Conservation (phyloP, 2,797 vertebrate genomes). For the Eupleurogrammus muticus region DNA sequence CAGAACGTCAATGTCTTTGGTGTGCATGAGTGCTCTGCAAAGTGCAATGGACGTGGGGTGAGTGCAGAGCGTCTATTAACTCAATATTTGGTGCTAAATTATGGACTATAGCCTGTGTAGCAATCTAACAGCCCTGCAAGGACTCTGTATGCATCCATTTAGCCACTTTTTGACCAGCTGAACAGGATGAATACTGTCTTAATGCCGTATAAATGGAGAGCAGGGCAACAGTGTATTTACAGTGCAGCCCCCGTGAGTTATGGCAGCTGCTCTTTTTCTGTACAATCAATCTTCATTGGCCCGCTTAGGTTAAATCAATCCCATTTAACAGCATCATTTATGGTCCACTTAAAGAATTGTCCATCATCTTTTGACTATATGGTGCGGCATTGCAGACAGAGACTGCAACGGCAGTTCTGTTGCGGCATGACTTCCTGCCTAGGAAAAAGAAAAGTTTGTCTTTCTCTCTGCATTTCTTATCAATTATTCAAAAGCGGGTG, state of each 20-base stretch:
- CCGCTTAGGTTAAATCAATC: constrained; percentile 59
- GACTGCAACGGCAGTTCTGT: neutral
- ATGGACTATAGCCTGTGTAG: constrained; percentile 40
- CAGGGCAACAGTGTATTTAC: constrained; percentile 38
- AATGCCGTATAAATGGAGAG: constrained; percentile 27
- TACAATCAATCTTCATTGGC: constrained; percentile 59
- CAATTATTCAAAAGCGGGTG: constrained; percentile 46
- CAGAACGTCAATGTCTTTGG: constrained; percentile 95
- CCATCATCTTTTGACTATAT: constrained; percentile 44
- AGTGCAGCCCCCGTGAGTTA: constrained; percentile 29
- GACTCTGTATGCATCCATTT: constrained; percentile 39
- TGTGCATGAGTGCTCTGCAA: constrained; percentile 89
- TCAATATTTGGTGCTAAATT: constrained; percentile 50
- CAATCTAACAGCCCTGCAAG: constrained; percentile 18
- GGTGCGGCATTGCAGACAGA: constrained; percentile 12
- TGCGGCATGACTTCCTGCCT: constrained; percentile 8
- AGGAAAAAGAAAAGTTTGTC: constrained; percentile 37
- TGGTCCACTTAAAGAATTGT: constrained; percentile 40
- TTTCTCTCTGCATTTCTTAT: constrained; percentile 34
- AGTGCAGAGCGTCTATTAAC: constrained; percentile 72
- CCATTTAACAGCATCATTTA: constrained; percentile 59
- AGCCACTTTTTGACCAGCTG: constrained; percentile 35
- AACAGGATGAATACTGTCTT: constrained; percentile 13
- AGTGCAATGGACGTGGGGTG: constrained; percentile 93
- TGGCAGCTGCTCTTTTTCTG: constrained; percentile 31